phyloP scores from a whole-genome alignment of 2,888 invertebrate genomes.

The Lapara coniferarum region DNA sequence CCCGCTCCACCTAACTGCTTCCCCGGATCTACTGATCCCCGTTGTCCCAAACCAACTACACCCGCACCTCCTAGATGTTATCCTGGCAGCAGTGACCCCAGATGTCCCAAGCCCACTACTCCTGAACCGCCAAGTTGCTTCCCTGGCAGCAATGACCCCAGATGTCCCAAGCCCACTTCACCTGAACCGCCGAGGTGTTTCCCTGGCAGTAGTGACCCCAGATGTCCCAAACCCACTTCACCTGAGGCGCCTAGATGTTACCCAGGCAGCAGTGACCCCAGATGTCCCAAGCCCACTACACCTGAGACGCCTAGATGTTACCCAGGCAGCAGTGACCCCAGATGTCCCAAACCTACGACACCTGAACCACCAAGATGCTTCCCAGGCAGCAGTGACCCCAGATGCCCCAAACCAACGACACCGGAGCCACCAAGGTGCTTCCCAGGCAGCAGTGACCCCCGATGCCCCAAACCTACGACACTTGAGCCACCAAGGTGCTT shows the following conservation, averaged over 20 bases:
- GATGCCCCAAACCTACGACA: slow-evolving; percentile 42
- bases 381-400: slow-evolving; percentile 34
- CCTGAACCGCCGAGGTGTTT: slow-evolving; percentile 52
- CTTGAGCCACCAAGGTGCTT: slow-evolving; percentile 42
- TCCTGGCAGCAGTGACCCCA: slow-evolving; percentile 47
- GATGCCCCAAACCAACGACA: slow-evolving; percentile 33
- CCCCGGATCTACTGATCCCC: slow-evolving; percentile 45
- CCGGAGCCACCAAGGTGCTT: not conserved
- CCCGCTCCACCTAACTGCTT: slow-evolving; percentile 48
- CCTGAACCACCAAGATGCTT: slow-evolving; percentile 44
- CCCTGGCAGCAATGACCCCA: slow-evolving; percentile 52
- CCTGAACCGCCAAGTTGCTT: slow-evolving; percentile 48
- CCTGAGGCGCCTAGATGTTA: slow-evolving; percentile 44
- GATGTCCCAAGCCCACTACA: slow-evolving; percentile 33
- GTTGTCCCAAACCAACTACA: slow-evolving; percentile 46
- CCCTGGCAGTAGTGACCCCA: slow-evolving; percentile 33
- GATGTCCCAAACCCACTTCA: slow-evolving; percentile 30
- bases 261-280: slow-evolving; percentile 33
- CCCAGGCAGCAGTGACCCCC: slow-evolving; percentile 40
- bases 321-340: slow-evolving; percentile 38
- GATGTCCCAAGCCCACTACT: slow-evolving; percentile 49
- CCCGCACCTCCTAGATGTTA: slow-evolving; percentile 45
- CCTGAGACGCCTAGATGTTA: not conserved
- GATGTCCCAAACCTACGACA: slow-evolving; percentile 34
- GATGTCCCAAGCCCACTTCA: slow-evolving; percentile 44